Evolutionary conservation across 1,140 invertebrate genomes (phyloP), one percentile per base, ranked within the genome.

Genomic region (Bursaphelenchus mucronatus): DNA sequence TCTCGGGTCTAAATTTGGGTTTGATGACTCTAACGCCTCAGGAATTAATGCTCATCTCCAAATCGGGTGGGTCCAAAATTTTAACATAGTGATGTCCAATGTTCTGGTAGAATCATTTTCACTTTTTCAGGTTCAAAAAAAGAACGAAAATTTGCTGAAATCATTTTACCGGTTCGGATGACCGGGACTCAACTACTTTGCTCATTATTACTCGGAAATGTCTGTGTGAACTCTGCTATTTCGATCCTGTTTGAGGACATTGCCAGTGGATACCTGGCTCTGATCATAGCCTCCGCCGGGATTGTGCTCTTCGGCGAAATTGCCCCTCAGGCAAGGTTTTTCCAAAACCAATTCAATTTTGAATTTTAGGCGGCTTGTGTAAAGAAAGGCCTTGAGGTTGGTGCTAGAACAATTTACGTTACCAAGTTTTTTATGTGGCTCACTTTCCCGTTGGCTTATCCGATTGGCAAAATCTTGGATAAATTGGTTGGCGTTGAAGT

Each of bases 151-250:
- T 86, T 84, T 62, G 85, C 92, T 0, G 86, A 87, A 67, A 87
- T 87, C 30, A 95, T 97, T 67, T 87, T 90, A 81, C 92, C 93
- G 0, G 88, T 96, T 0, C 84, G 93, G 55, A 88, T 90, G 79
- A 88, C 91, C 76, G 95, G 95, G 51, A 98, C 98, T 85, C 96
- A 92, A 83, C 84, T 99, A 30, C 86, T 98, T 11, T 98, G 95
- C 84, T 86, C 87, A 41, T 90, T 98, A 73, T 83, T 99, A 47
- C 86, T 98, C 40, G 94, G 92, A 17, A 98, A 99, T 82, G 95
- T 98, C 44, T 87, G 97, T 62, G 95, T 99, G 7, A 98, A 98
- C 83, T 94, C 91, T 0, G 90, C 91, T 11, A 90, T 97, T 74
- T 96, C 95, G 0, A 95, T 98, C 82, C 83, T 97, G 9, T 83